Evolutionary conservation across 2,113 vertebrate species (phyloP).

Genomic region (Rutilus rutilus): DNA sequence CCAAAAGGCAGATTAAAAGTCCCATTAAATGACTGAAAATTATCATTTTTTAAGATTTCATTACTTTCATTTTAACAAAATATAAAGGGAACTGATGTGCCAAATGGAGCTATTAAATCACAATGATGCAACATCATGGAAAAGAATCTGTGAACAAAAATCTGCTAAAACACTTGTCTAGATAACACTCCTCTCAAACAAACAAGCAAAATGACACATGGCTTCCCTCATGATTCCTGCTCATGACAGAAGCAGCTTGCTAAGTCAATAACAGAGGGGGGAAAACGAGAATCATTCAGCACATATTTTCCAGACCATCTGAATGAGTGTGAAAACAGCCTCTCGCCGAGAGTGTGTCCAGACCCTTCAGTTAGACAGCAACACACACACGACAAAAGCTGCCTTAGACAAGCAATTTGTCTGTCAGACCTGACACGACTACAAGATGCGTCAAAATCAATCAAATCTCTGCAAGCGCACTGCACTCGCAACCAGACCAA

Average conservation of each 20-base stretch:
- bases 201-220: conserved; percentile 28
- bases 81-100: neutral
- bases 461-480: too few species aligned
- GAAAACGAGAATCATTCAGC: conserved; percentile 29
- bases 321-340: conserved; percentile 27
- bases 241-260: neutral
- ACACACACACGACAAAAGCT: neutral
- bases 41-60: neutral
- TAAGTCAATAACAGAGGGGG: conserved; percentile 35
- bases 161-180: neutral
- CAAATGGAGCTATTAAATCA: neutral
- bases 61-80: neutral
- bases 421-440: too few species aligned
- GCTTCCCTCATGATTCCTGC: conserved; percentile 12
- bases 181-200: neutral
- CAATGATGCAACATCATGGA: neutral
- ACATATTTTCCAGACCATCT: conserved; percentile 31
- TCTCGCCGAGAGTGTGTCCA: neutral
- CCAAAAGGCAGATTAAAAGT: neutral
- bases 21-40: neutral
- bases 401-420: too few species aligned
- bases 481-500: too few species aligned
- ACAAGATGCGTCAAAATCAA: too few species aligned
- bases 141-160: neutral
- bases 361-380: neutral